Evolutionary conservation across 2,888 invertebrate species (phyloP).

Genomic region (Molorchus minor): DNA sequence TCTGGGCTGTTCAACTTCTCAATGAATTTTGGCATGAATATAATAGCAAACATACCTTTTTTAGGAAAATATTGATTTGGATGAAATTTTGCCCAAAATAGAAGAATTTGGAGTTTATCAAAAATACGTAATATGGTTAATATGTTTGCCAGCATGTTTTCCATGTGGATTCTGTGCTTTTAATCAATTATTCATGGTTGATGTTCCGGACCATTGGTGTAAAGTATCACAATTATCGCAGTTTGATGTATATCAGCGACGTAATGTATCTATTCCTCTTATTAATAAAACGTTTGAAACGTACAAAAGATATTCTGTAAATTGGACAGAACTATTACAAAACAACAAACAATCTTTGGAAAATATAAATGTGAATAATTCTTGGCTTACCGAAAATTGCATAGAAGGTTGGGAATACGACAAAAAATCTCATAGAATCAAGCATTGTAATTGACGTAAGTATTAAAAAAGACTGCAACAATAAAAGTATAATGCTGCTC

Average conservation of each 20-base stretch:
- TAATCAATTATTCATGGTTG: constrained; percentile 92
- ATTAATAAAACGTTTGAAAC: constrained; percentile 70
- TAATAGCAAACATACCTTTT: too few relatives aligned
- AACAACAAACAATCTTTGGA: constrained; percentile 49
- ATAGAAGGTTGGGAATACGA: constrained; percentile 84
- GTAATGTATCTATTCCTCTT: constrained; percentile 73
- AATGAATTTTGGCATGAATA: too few relatives aligned
- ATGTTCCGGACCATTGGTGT: constrained; percentile 89
- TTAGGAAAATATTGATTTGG: constrained; percentile 88
- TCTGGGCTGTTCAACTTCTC: too few relatives aligned
- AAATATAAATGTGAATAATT: constrained; percentile 61
- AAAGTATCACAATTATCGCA: constrained; percentile 73
- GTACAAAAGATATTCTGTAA: constrained; percentile 74
- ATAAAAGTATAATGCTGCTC: too few relatives aligned
- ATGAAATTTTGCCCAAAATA: constrained; percentile 83
- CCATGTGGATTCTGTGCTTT: constrained; percentile 93
- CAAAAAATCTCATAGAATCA: constrained; percentile 72
- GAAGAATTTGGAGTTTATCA: constrained; percentile 93
- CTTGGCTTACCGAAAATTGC: constrained; percentile 75
- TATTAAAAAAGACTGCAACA: too few relatives aligned
- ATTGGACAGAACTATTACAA: constrained; percentile 71
- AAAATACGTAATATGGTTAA: constrained; percentile 82
- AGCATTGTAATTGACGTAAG: constrained; percentile 87
- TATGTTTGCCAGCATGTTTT: constrained; percentile 88
- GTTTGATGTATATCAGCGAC: constrained; percentile 68